A percentile compares a stretch with the other conserved stretches of the same genome.
These are phyloP conservation scores for Galeruca laticollis DNA, from an alignment of 2,888 invertebrate genomes.

Conservation along the genomic window DNA sequence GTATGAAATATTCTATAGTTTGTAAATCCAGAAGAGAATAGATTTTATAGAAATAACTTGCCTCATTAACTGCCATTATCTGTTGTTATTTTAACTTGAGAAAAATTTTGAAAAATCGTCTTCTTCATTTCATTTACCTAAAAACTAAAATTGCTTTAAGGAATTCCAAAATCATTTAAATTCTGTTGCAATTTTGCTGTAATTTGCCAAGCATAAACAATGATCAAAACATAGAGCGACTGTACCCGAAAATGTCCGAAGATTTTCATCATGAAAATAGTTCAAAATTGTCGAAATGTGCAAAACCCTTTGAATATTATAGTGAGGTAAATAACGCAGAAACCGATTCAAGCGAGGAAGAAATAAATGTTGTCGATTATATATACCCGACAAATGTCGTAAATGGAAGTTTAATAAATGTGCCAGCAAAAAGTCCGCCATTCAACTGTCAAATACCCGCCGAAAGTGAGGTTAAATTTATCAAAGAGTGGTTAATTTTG, in stretches of 20 bases:
- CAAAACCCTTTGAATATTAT: constrained; percentile 56
- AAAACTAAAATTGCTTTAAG: not conserved
- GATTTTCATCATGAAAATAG: constrained; percentile 63
- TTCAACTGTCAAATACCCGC: constrained; percentile 58
- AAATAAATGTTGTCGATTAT: constrained; percentile 74
- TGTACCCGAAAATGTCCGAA: constrained; percentile 67
- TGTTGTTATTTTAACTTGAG: not conserved
- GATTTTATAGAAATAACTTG: not conserved
- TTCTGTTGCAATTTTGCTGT: constrained; percentile 33
- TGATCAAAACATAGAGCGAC: constrained; percentile 66
- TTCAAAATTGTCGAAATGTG: constrained; percentile 60
- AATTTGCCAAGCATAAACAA: constrained; percentile 59
- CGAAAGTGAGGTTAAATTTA: constrained; percentile 75
- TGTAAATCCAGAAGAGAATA: not conserved
- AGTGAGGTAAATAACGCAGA: constrained; percentile 47
- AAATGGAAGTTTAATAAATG: constrained; percentile 51
- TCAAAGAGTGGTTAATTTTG: constrained; percentile 83
- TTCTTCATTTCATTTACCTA: not conserved
- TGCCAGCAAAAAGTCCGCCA: constrained; percentile 37
- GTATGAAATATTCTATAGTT: not conserved
- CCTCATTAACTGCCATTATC: not conserved
- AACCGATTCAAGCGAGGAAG: constrained; percentile 40
- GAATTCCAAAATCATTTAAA: constrained; percentile 16
- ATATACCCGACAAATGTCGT: constrained; percentile 75
- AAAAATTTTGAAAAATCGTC: not conserved